phyloP scores from a whole-genome alignment of 2,113 vertebrate species.

The Clarias batrachus region DNA sequence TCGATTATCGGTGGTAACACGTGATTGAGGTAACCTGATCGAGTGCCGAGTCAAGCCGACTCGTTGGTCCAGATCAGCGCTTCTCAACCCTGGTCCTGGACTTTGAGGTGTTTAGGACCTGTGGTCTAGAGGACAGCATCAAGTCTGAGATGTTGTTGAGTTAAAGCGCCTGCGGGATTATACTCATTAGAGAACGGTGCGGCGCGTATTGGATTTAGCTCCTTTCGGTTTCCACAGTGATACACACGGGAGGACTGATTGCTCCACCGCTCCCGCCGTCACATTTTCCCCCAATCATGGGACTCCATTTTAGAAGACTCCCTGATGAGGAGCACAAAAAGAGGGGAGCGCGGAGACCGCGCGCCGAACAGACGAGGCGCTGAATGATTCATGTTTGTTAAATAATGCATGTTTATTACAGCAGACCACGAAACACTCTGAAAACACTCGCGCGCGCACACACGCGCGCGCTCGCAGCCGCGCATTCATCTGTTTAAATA shows the following conservation, averaged over 20 bases:
- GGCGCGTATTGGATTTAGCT: not conserved
- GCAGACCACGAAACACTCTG: not conserved
- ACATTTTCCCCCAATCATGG: not conserved
- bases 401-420: slow-evolving; percentile 47
- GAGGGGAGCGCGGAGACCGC: not conserved
- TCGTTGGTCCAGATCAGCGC: too few relatives aligned
- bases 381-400: slow-evolving; percentile 47
- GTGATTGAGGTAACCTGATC: not conserved
- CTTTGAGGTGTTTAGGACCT: too few relatives aligned
- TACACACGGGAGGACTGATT: not conserved
- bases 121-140: not conserved
- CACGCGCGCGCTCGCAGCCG: not conserved
- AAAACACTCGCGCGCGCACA: not conserved
- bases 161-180: not conserved
- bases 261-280: not conserved
- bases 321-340: not conserved
- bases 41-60: not conserved
- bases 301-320: not conserved
- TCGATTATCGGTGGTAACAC: not conserved
- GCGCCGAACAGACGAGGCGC: slow-evolving; percentile 1
- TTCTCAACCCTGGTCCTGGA: too few relatives aligned
- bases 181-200: not conserved
- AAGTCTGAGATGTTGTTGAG: not conserved
- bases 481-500: not conserved
- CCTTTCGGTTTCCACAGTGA: not conserved